A percentile compares a stretch with the other conserved stretches of the same genome.
phyloP scores from a whole-genome alignment of 2,797 vertebrate species.

The Buphagus erythrorhynchus region DNA sequence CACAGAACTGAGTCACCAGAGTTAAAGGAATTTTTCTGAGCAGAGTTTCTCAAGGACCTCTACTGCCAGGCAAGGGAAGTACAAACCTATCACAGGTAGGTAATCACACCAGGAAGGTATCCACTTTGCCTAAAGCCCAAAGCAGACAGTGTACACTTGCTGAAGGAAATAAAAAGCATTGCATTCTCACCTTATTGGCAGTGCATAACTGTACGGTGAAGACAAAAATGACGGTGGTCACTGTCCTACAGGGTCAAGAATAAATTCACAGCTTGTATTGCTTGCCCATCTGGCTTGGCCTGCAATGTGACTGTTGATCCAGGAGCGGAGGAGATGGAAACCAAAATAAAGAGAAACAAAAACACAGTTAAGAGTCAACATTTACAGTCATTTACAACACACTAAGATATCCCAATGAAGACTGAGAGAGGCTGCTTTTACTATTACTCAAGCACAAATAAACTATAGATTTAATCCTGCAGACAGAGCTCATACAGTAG shows the following conservation, averaged over 20 bases:
- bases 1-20: slow-evolving; percentile 8
- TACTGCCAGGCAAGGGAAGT: slow-evolving; percentile 37
- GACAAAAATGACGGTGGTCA: neutral
- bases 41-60: slow-evolving; percentile 46
- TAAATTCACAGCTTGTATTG: slow-evolving; percentile 63
- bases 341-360: slow-evolving; percentile 58
- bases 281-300: slow-evolving; percentile 40
- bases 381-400: neutral
- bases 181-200: slow-evolving; percentile 72
- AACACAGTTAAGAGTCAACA: slow-evolving; percentile 11
- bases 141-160: neutral
- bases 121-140: neutral
- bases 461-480: slow-evolving; percentile 9
- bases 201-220: slow-evolving; percentile 11
- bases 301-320: slow-evolving; percentile 45
- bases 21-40: neutral
- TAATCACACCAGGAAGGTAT: neutral
- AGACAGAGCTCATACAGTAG: neutral
- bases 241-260: neutral
- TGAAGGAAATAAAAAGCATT: neutral
- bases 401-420: neutral
- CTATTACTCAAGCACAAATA: slow-evolving; percentile 31
- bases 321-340: slow-evolving; percentile 34
- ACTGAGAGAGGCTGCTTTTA: neutral
- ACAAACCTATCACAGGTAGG: neutral